Evolutionary conservation across 2,113 vertebrate species (phyloP).

Genomic region (Excalfactoria chinensis): DNA sequence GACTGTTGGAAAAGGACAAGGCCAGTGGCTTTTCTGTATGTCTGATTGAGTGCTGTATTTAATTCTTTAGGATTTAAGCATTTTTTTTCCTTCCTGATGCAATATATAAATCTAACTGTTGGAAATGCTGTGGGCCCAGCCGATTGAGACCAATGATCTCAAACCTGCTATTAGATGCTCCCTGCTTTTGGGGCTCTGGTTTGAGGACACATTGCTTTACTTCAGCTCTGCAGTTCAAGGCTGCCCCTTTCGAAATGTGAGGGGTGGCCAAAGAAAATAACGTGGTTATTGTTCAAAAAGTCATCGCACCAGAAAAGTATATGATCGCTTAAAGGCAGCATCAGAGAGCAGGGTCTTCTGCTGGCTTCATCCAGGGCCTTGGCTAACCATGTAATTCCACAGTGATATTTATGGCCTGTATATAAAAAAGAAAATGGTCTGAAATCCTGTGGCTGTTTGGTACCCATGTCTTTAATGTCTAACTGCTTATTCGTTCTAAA

Average conservation of each 20-base stretch:
- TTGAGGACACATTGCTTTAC: neutral
- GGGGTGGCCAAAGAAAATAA: slow-evolving; percentile 52
- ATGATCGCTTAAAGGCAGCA: slow-evolving; percentile 49
- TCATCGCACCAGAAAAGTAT: neutral
- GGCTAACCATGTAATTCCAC: slow-evolving; percentile 57
- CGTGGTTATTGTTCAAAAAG: slow-evolving; percentile 52
- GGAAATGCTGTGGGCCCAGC: slow-evolving; percentile 19
- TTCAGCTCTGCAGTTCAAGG: neutral
- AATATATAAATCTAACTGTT: neutral
- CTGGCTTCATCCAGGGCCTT: slow-evolving; percentile 37
- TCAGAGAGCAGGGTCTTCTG: slow-evolving; percentile 39
- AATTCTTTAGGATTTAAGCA: neutral
- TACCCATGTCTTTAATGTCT: slow-evolving; percentile 45
- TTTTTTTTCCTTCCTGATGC: neutral
- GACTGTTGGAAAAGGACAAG: neutral
- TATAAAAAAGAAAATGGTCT: slow-evolving; percentile 49
- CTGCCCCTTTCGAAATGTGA: neutral
- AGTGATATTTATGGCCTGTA: slow-evolving; percentile 67
- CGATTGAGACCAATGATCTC: slow-evolving; percentile 29
- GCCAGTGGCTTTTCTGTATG: accelerated
- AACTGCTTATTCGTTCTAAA: slow-evolving; percentile 62
- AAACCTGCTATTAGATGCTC: slow-evolving; percentile 66
- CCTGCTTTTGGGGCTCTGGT: slow-evolving; percentile 30
- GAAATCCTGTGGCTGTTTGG: slow-evolving; percentile 65
- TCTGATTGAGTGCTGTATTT: neutral